These are phyloP conservation scores for Stegostoma tigrinum DNA, from an alignment of 2,113 vertebrate species.

Conservation along the genomic window DNA sequence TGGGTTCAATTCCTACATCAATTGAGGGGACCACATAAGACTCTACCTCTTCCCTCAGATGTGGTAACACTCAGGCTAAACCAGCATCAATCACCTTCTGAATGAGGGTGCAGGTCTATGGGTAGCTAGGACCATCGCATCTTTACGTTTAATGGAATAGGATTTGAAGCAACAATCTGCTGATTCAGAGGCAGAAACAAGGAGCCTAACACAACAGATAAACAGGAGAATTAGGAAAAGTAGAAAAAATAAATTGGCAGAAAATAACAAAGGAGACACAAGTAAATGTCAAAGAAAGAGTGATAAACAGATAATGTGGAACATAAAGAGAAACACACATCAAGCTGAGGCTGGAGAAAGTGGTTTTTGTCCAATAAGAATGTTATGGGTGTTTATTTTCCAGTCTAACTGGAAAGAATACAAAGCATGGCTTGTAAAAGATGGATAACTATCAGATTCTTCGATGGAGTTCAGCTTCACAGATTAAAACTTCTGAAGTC, in stretches of 20 bases:
- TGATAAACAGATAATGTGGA: background rate
- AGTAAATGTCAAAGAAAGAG: background rate
- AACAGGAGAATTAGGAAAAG: background rate
- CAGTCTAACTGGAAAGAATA: background rate
- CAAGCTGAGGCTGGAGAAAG: background rate
- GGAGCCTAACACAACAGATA: background rate
- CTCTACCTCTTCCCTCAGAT: too few species aligned
- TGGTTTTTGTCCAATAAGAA: background rate
- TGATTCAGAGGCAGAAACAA: background rate
- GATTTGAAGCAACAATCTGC: too few species aligned
- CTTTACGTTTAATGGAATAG: too few species aligned
- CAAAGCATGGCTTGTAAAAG: background rate
- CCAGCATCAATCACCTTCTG: too few species aligned
- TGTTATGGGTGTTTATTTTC: background rate
- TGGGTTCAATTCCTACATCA: too few species aligned
- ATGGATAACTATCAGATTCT: background rate
- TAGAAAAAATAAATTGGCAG: background rate
- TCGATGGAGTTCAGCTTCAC: background rate
- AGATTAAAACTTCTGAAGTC: background rate
- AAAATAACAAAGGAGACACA: background rate
- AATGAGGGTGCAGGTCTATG: too few species aligned
- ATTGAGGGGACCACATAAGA: too few species aligned
- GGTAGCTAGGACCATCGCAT: too few species aligned
- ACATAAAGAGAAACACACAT: background rate
- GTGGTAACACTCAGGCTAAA: too few species aligned